Conservation (phyloP, 2,888 invertebrate species). For the Euplexia lucipara region DNA sequence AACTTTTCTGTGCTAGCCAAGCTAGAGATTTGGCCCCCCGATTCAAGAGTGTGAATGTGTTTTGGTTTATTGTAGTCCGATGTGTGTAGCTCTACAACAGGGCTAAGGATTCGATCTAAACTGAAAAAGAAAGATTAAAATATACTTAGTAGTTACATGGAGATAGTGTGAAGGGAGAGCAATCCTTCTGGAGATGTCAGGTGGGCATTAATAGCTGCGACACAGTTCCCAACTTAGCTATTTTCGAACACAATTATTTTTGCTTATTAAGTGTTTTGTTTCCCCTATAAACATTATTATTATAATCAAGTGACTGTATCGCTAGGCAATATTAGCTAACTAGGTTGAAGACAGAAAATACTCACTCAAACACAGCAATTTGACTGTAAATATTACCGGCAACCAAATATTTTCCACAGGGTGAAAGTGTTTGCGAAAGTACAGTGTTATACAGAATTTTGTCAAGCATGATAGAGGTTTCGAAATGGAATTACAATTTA, state of each 20-base stretch:
- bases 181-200: too few relatives aligned
- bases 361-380: constrained; percentile 95
- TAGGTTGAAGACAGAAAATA: constrained; percentile 54
- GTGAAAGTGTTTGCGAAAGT: constrained; percentile 95
- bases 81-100: constrained; percentile 89
- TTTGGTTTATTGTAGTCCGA: constrained; percentile 92
- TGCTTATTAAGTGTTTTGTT: too few relatives aligned
- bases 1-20: constrained; percentile 92
- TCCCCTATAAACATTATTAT: too few relatives aligned
- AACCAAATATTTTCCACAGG: constrained; percentile 95
- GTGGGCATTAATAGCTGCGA: too few relatives aligned
- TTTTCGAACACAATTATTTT: too few relatives aligned
- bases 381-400: constrained; percentile 96
- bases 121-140: constrained; percentile 80
- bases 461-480: constrained; percentile 77
- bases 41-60: constrained; percentile 90
- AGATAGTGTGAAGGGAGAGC: background rate
- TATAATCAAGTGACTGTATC: background rate
- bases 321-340: background rate
- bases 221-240: too few relatives aligned
- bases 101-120: constrained; percentile 91
- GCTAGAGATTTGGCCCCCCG: constrained; percentile 93
- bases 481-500: background rate
- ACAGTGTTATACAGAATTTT: constrained; percentile 95
- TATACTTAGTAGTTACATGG: too few relatives aligned